Evolutionary conservation across 1,140 invertebrate genomes (phyloP).

Genomic region (Drosophila fuyamai): DNA sequence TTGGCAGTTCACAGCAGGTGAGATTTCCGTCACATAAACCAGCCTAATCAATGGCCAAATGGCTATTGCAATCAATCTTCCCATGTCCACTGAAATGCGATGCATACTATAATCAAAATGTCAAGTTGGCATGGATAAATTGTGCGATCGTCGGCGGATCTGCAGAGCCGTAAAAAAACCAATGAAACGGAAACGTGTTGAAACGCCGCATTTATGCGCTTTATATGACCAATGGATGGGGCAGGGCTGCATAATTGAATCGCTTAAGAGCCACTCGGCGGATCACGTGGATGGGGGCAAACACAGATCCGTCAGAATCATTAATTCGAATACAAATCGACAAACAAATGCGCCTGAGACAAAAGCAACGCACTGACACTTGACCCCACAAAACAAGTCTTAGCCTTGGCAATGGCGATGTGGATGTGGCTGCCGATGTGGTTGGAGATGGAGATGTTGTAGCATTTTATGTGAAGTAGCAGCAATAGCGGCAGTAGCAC

Average conservation of each 20-base stretch:
- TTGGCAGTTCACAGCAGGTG: slow-evolving; percentile 30
- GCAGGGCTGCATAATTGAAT: slow-evolving; percentile 51
- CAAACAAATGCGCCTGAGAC: slow-evolving; percentile 39
- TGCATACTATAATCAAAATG: slow-evolving; percentile 43
- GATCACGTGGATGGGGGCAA: slow-evolving; percentile 30
- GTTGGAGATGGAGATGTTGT: slow-evolving; percentile 53
- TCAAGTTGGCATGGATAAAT: slow-evolving; percentile 65
- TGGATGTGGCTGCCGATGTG: slow-evolving; percentile 23
- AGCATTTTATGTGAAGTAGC: slow-evolving; percentile 49
- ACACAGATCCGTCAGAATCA: slow-evolving; percentile 57
- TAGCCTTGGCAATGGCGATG: slow-evolving; percentile 74
- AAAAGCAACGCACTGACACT: slow-evolving; percentile 72
- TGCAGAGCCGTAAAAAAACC: slow-evolving; percentile 29
- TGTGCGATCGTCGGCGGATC: slow-evolving; percentile 23
- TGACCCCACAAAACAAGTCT: slow-evolving; percentile 77
- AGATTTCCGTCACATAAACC: slow-evolving; percentile 10
- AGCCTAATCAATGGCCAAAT: slow-evolving; percentile 23
- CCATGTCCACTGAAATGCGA: slow-evolving; percentile 20
- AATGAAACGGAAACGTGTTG: slow-evolving; percentile 65
- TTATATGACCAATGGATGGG: slow-evolving; percentile 25
- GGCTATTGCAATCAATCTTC: slow-evolving; percentile 26
- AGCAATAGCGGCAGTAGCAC: slow-evolving; percentile 43
- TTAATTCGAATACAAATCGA: slow-evolving; percentile 60
- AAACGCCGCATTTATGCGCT: slow-evolving; percentile 42
- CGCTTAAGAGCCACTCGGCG: slow-evolving; percentile 4